Evolutionary conservation across 2,113 vertebrate species (phyloP).

Genomic region (Erythrocercus mccallii): DNA sequence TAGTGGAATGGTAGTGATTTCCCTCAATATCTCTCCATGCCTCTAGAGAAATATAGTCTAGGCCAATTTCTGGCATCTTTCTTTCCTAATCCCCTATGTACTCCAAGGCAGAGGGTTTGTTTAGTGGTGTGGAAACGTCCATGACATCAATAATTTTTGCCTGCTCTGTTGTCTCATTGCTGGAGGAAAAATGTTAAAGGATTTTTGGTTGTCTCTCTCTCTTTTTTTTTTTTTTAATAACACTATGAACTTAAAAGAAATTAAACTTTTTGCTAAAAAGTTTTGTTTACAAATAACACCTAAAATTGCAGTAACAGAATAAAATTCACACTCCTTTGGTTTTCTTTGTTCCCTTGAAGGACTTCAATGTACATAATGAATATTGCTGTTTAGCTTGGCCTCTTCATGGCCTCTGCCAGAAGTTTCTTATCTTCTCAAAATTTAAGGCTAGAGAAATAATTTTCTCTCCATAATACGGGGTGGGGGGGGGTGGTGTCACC

Average conservation of each 20-base stretch:
- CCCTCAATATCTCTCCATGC: slow-evolving; percentile 18
- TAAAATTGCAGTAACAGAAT: not conserved
- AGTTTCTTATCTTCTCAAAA: not conserved
- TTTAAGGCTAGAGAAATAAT: not conserved
- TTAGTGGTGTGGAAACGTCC: slow-evolving; percentile 15
- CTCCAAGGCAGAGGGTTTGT: not conserved
- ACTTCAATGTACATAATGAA: not conserved
- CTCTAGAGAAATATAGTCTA: slow-evolving; percentile 61
- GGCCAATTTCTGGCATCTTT: slow-evolving; percentile 38
- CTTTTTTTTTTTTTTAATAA: not conserved
- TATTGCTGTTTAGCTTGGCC: not conserved
- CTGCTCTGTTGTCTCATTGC: not conserved
- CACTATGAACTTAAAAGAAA: not conserved
- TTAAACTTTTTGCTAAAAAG: not conserved
- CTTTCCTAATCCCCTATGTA: slow-evolving; percentile 45
- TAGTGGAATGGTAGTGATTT: slow-evolving; percentile 35
- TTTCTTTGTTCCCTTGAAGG: not conserved
- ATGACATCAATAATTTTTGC: not conserved
- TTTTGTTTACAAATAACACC: not conserved
- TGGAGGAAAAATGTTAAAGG: not conserved
- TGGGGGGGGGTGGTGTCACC: not conserved
- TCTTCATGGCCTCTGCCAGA: not conserved
- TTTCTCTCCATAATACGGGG: not conserved
- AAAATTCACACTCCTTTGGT: not conserved
- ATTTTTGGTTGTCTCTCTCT: not conserved